Evolutionary conservation across 2,888 invertebrate species (phyloP), one percentile per base, ranked within the genome.

Genomic region (Andrena marginata): DNA sequence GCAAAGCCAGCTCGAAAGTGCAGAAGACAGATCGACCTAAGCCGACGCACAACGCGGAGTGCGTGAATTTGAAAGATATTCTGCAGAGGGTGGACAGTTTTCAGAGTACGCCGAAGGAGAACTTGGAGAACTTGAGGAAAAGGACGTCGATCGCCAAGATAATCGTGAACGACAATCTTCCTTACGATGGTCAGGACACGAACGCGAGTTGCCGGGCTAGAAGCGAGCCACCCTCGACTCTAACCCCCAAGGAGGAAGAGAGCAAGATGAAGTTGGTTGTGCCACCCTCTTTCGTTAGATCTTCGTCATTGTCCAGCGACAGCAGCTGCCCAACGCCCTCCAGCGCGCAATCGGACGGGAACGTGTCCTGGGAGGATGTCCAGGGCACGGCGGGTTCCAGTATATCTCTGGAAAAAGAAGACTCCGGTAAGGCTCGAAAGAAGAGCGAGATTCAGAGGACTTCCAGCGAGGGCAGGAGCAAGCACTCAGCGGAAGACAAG

Each of bases 41-140:
- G 13, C 29, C 78, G 2, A 26, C 29, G 6, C 67, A 75, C 59
- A 69, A 23, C 5, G 51, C 85, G 16, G 93, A 93, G 8, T 87
- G 89, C 7, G 93, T 94, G 0, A 93, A 93, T 68, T 85, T 94
- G 0, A 93, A 92, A 29, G 94, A 93, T 49, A 94, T 94, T 26
- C 82, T 94, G 2, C 91, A 91, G 35, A 93, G 91, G 56, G 87
- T 88, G 0, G 93, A 93, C 70, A 85, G 77, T 2, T 89, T 89
- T 35, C 90, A 92, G 48, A 89, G 79, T n/a, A 89, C 88, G 0
- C 90, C 93, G 6, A 92, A 89, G 42, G 93, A 93, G 56, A 94
- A 93, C 70, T 63, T 93, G 67, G 94, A 94, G 75, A 94, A 93
- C 67, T 80, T 93, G 20, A 79, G 93, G 0, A 93, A 93, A 54